Base-by-base conservation (phyloP, 92 coral and sea anemone genomes). In the Porites rus region DNA sequence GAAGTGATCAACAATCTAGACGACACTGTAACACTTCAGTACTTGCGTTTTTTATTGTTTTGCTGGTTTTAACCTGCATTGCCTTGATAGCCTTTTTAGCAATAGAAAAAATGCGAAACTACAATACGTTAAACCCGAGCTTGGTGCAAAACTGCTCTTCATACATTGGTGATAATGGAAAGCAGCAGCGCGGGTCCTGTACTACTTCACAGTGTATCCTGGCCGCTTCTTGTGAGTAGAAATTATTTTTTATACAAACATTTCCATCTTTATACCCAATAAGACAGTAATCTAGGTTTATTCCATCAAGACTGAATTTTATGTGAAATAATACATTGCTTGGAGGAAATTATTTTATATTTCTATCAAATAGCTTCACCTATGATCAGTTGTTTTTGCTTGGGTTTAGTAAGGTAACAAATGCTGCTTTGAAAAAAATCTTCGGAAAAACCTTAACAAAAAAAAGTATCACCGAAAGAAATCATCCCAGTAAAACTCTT, bases 181-280 rank as follows among this genome's bases (percentile, higher is more conserved):
- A 64, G 43, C 43, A 13, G 75, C 60, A 16, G 14, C 74, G 46
- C 46, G 46, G 46, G 6, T 38, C 65, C 8, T 80, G 84, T 56
- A 51, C 75, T 9, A 65, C 51, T 80, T 52, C 65, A 38, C 84
- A 66, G 75, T 80, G 84, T 28, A 19, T 80, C 74, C 66, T 80
- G 65, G 84, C 84, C 28, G 38, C 84, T 21, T 67, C 84, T 53
- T 66, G 84, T 80, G 68, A 80, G 84, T 80, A 80, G 18, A 38
- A 14, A 12, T 71, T 38, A 6, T 10, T 12, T 70, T 71, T 8
- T 67, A 9, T n/a, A 8, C 12, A 20, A 9, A 66, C 6, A 22
- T 20, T n/a, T 2, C 14, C 46, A 67, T 12, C 14, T 8, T 67
- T 8, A 22, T 22, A 22, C 14, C 2, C 1, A 67, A 13, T 8